Evolutionary conservation across 2,113 vertebrate genomes (phyloP).

Genomic region (Gymnarchus niloticus): DNA sequence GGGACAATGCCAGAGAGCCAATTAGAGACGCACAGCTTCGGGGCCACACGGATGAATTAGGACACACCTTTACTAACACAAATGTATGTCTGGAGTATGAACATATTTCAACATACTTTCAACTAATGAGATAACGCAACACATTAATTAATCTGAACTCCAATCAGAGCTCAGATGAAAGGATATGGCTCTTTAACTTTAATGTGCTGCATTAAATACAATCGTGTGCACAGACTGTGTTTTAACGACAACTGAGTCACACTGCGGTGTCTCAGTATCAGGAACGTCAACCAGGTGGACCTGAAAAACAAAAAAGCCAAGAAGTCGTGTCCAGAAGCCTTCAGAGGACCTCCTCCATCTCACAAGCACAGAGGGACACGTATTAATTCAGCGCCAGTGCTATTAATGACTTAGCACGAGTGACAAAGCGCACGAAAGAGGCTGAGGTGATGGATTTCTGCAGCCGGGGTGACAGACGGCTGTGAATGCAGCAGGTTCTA

Average conservation of each 20-base stretch:
- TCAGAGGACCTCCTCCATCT: conserved; percentile 28
- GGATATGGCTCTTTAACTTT: not conserved
- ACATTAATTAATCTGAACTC: not conserved
- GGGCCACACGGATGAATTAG: not conserved
- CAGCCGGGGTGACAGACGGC: conserved; percentile 36
- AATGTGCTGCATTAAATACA: not conserved
- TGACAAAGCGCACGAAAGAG: conserved; percentile 61
- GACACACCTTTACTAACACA: not conserved
- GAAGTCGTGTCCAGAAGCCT: not conserved
- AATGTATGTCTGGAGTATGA: not conserved
- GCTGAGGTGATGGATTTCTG: conserved; percentile 50
- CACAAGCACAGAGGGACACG: conserved; percentile 38
- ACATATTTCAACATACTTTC: no score
- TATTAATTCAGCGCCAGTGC: conserved; percentile 62
- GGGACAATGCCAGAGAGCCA: conserved; percentile 9
- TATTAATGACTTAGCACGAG: conserved; percentile 65
- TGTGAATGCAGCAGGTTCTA: conserved; percentile 10
- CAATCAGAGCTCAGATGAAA: not conserved
- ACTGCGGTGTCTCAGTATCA: not conserved
- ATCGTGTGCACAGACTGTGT: not conserved
- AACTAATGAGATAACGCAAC: not conserved
- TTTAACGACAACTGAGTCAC: not conserved
- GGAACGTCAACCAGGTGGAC: not conserved
- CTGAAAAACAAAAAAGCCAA: not conserved
- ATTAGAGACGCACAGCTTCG: not conserved